Conservation (phyloP, 2,797 vertebrate species). For the Centropyge bicolor region DNA sequence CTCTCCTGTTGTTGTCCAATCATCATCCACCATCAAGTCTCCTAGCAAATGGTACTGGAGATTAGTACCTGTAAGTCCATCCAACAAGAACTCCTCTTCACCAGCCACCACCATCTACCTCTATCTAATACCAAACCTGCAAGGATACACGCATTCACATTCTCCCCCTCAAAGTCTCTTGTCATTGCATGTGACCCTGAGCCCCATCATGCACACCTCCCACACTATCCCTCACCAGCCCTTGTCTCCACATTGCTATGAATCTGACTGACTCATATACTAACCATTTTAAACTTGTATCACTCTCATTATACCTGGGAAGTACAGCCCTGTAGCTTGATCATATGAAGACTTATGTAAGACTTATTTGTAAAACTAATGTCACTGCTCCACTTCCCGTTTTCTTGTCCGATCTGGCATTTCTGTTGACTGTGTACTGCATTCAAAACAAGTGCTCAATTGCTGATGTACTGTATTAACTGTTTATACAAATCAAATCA, state of each 20-base stretch:
- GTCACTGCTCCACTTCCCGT: background rate
- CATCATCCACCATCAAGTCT: constrained; percentile 87
- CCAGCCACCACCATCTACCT: background rate
- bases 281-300: constrained; percentile 8
- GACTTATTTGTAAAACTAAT: background rate
- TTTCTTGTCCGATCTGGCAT: background rate
- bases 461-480: background rate
- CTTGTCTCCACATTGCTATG: background rate
- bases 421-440: background rate
- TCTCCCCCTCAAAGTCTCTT: background rate
- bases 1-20: constrained; percentile 75
- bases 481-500: constrained; percentile 3
- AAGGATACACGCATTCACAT: constrained; percentile 9
- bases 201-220: constrained; percentile 23
- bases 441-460: background rate
- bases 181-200: constrained; percentile 66
- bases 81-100: constrained; percentile 50
- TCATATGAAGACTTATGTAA: background rate
- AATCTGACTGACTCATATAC: constrained; percentile 10
- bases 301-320: background rate
- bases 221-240: background rate
- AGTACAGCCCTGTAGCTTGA: background rate
- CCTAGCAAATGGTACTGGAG: constrained; percentile 98
- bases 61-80: constrained; percentile 96
- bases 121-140: constrained; percentile 32